Evolutionary conservation across 2,113 vertebrate species (phyloP).

Genomic region (Australoheros scitulus): DNA sequence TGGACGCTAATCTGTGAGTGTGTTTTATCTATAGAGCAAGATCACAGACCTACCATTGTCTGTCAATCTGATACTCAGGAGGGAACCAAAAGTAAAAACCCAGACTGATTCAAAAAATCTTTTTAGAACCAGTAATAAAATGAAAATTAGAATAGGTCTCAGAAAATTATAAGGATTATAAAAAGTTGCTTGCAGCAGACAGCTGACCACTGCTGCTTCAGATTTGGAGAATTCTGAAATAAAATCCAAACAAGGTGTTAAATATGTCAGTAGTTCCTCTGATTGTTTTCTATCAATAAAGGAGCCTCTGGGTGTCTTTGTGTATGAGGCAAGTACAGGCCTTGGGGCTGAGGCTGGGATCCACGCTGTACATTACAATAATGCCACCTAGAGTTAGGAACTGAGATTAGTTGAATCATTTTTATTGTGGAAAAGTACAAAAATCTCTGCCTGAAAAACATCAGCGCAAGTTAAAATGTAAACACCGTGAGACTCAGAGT

Average conservation of each 20-base stretch:
- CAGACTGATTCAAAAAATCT: neutral
- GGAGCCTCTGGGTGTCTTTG: slow-evolving; percentile 2
- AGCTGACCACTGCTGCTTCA: neutral
- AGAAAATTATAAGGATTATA: neutral
- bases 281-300: slow-evolving; percentile 37
- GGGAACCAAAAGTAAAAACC: neutral
- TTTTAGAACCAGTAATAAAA: neutral
- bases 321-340: slow-evolving; percentile 27
- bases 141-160: neutral
- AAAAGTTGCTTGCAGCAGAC: neutral
- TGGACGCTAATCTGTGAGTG: slow-evolving; percentile 13
- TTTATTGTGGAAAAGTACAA: neutral
- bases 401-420: neutral
- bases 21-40: slow-evolving; percentile 15
- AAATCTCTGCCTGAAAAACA: neutral
- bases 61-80: neutral
- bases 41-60: slow-evolving; percentile 19
- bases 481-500: neutral
- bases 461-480: neutral
- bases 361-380: neutral
- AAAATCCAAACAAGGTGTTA: neutral
- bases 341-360: neutral
- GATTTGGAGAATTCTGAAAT: neutral
- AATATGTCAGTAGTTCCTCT: neutral
- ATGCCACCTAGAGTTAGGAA: slow-evolving; percentile 41